Base-by-base conservation (phyloP, 2,888 invertebrate genomes). In the Dryococelus australis region DNA sequence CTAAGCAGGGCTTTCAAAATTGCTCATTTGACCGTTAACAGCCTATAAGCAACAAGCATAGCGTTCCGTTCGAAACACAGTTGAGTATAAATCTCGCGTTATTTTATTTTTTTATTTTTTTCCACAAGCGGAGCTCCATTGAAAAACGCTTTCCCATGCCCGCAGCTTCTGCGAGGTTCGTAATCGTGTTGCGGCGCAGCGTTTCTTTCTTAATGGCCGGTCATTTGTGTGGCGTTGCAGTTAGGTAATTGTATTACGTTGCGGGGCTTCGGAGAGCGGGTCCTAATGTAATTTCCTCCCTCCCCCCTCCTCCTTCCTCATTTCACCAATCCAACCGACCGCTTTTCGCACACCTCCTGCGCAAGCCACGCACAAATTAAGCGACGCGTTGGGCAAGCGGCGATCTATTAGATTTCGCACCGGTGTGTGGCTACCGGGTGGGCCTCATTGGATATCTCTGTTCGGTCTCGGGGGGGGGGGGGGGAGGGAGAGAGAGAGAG, bases 201-300 rank as follows among this genome's bases (percentile, higher is more conserved):
- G 65, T 65, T 65, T 20, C 24, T 65, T n/a, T n/a, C 65, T n/a
- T 65, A 65, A 65, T 65, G 65, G 65, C 65, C 65, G 6, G 65
- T 65, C 6, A n/a, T 10, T 65, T 65, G 24, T 65, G 65, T 65
- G 65, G n/a, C 65, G 65, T 65, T 65, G 65, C 65, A 65, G 65
- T 65, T n/a, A n/a, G 65, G n/a, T 65, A 65, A 65, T 65, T 65
- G 0, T 65, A 65, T 65, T 65, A 65, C 20, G 35, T 20, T 65
- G 65, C 65, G 65, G 65, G 65, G n/a, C 20, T 47, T 12, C 9
- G 47, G 65, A 24, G 16, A 65, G 20, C 20, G 65, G 65, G 65
- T 65, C 65, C 65, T 65, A 65, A 65, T n/a, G 65, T 65, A n/a
- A 65, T 65, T 65, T 65, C n/a, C 65, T 65, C n/a, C 16, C n/a